phyloP scores from a whole-genome alignment of 1,140 invertebrate species.

The Probaryconus sp. region DNA sequence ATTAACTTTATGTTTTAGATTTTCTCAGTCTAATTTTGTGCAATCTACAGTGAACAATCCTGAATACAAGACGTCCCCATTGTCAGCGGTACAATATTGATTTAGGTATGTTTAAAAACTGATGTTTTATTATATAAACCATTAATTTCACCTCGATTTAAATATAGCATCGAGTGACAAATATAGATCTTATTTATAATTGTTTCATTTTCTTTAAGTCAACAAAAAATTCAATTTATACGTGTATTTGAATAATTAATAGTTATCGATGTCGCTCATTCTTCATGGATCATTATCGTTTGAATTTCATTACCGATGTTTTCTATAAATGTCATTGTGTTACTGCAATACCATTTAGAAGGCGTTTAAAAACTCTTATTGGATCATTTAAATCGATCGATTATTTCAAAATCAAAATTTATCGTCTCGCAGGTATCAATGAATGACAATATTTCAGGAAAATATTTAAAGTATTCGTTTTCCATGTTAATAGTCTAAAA shows the following conservation, averaged over 20 bases:
- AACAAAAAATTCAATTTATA: slow-evolving; percentile 34
- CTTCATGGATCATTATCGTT: slow-evolving; percentile 31
- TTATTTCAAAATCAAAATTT: slow-evolving; percentile 14
- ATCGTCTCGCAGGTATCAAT: neutral
- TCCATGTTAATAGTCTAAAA: too few species aligned
- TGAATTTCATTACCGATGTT: slow-evolving; percentile 29
- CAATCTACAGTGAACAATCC: too few species aligned
- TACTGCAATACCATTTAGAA: slow-evolving; percentile 20
- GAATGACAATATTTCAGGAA: slow-evolving; percentile 22
- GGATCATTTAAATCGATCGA: neutral
- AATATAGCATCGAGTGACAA: slow-evolving; percentile 18
- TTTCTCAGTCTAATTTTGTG: too few species aligned
- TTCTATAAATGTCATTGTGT: slow-evolving; percentile 30
- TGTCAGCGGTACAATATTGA: too few species aligned
- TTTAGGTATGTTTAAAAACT: too few species aligned
- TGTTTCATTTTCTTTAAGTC: slow-evolving; percentile 29
- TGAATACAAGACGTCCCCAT: too few species aligned
- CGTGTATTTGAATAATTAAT: slow-evolving; percentile 35
- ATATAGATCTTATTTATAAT: slow-evolving; percentile 31
- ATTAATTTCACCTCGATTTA: slow-evolving; percentile 21
- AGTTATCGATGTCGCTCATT: slow-evolving; percentile 32
- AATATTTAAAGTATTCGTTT: slow-evolving; percentile 33
- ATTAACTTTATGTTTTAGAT: too few species aligned
- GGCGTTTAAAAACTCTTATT: slow-evolving; percentile 7
- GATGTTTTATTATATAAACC: too few species aligned